Conservation (phyloP, 1,140 invertebrate genomes). For the Octopus bimaculoides region DNA sequence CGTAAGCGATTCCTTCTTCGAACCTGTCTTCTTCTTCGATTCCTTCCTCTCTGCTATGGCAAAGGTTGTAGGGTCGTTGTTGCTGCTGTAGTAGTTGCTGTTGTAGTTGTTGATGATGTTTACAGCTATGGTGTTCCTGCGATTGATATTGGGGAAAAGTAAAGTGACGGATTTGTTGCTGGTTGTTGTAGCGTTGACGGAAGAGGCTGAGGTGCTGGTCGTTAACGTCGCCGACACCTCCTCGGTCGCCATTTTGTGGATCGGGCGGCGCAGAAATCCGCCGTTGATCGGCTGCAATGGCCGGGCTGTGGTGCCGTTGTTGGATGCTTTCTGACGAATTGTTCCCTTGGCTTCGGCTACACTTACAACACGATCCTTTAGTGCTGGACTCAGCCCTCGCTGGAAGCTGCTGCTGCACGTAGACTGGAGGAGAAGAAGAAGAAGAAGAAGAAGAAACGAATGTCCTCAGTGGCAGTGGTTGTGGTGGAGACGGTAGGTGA, state of each 20-base stretch:
- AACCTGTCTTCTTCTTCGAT: background rate
- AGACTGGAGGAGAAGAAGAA: no score
- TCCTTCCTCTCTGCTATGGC: background rate
- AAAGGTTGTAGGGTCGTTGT: background rate
- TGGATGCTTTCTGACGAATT: no score
- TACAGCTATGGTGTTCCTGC: background rate
- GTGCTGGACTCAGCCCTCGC: no score
- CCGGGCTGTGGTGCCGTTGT: no score
- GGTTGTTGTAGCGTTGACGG: background rate
- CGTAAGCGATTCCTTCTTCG: no score
- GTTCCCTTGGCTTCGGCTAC: no score
- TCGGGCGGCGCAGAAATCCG: background rate
- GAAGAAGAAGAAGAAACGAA: no score
- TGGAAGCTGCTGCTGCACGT: no score
- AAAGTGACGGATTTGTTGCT: background rate
- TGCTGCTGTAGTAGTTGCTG: background rate
- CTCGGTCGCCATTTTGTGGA: slow-evolving; percentile 10
- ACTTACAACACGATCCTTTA: no score
- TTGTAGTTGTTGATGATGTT: background rate
- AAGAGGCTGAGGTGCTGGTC: background rate
- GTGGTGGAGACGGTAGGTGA: no score
- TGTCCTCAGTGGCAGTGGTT: no score
- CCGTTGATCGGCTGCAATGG: no score
- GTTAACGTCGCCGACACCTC: background rate
- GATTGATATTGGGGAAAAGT: background rate